Base-by-base conservation (phyloP, 2,113 vertebrate genomes). In the Carassius gibelio region DNA sequence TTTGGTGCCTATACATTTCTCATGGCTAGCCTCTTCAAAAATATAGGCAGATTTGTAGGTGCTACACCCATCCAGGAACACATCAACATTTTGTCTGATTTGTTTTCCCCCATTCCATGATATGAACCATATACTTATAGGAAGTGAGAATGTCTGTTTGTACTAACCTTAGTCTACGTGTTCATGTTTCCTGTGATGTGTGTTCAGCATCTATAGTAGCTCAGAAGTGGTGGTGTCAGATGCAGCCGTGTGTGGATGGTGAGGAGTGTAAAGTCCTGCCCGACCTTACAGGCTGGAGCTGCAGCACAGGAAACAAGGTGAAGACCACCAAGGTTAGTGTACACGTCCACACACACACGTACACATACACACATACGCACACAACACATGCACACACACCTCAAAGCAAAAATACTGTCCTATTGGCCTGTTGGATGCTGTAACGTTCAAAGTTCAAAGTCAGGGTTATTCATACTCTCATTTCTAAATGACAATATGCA, bases 271-370 rank as follows among this genome's bases (percentile, higher is more conserved):
- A 96, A 90, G 97, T 98, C 79, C 95, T 99, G 86, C 98, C 98
- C 0, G 98, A 99, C 92, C 95, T 97, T 87, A 97, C 97, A 0
- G 98, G 98, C 50, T 99, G 98, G 98, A 99, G 97, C 95, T 99
- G 98, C 95, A 98, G 97, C 92, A 96, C 95, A 0, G 96, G 98
- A 89, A 98, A 99, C 95, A 99, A 96, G 94, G 97, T 99, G 91
- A 99, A 98, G 94, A 99, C 98, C 0, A 99, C 98, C 88, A 99
- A 99, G 98, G 98, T 99, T 85, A 68, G 91, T 90, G 36, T 55
- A 77, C 26, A 87, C 48, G 76, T 55, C 14, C 50, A 72, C 72
- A 50, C 75, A 87, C 8, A 71, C 1, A 17, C 17, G 2, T 2
- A 3, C 1, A 38, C 8, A 30, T 9, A 3, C 66, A 69, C 5